phyloP scores from a whole-genome alignment of 2,888 invertebrate genomes.

The Apotomis capreana region DNA sequence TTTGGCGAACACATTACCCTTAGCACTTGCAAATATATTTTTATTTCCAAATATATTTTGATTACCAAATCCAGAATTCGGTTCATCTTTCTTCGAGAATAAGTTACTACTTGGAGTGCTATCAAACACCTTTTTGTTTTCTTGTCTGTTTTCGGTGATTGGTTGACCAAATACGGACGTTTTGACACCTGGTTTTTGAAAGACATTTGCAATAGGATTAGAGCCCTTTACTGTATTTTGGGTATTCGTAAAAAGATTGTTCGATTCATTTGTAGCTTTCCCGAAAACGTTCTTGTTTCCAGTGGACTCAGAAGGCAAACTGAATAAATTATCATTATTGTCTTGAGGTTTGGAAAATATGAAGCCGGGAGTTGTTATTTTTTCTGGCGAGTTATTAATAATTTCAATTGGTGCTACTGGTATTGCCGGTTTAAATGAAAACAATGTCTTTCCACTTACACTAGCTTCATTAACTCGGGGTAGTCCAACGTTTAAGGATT shows the following conservation, averaged over 20 bases:
- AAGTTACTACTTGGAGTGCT: conserved; percentile 25
- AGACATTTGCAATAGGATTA: conserved; percentile 33
- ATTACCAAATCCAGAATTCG: conserved; percentile 17
- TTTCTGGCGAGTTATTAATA: conserved; percentile 65
- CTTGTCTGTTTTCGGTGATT: conserved; percentile 26
- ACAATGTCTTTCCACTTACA: conserved; percentile 51
- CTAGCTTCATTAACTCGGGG: conserved; percentile 43
- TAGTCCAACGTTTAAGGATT: conserved; percentile 47
- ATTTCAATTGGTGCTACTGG: conserved; percentile 64
- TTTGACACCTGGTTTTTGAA: conserved; percentile 36
- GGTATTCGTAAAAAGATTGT: conserved; percentile 48
- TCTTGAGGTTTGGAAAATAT: conserved; percentile 75
- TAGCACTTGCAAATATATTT: conserved; percentile 45
- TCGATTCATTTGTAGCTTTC: conserved; percentile 46
- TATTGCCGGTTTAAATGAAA: conserved; percentile 74
- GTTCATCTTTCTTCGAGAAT: conserved; percentile 38
- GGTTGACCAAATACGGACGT: conserved; percentile 31
- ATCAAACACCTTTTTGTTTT: conserved; percentile 31
- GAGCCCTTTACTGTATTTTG: conserved; percentile 31
- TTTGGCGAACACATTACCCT: conserved; percentile 43
- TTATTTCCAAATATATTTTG: conserved; percentile 49
- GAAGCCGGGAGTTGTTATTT: conserved; percentile 58
- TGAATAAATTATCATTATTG: conserved; percentile 49
- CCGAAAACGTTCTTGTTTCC: conserved; percentile 48
- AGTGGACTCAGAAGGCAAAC: conserved; percentile 27